Evolutionary conservation across 2,113 vertebrate species (phyloP), one percentile per base, ranked within the genome.

Genomic region (Peromyscus californicus): DNA sequence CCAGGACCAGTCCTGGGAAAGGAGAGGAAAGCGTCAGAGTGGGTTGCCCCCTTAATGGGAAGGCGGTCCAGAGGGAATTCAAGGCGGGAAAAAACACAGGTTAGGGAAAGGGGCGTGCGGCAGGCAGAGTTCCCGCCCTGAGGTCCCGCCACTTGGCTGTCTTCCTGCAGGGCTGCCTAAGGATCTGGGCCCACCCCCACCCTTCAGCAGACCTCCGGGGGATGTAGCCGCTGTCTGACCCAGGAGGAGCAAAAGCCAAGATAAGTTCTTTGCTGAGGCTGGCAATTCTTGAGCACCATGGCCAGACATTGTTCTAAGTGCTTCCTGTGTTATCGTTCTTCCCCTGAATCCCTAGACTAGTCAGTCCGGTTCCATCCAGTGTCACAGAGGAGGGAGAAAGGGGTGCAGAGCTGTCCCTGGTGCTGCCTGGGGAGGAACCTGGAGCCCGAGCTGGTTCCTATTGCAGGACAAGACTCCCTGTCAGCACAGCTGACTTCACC

Each of bases 1-100:
- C 72, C 95, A 98, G 91, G 99, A 99, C 98, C 99, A 98, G 42
- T 97, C 97, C 98, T 99, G 98, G 93, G 98, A 92, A 97, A 85
- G 97, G 93, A 98, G 91, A 48, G 90, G 39, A 84, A 7, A 22
- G 80, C 1, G 16, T 98, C 82, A 96, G 76, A n/a, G 16, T 3
- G 0, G 16, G 31, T 9, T 15, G 24, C 42, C 33, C 70, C 65
- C 74, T 42, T 2, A 6, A 42, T 75, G 5, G 45, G 65, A 22
- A 86, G 29, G 84, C 84, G 12, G 12, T 31, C 33, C 45, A 70
- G 45, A 48, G 31, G 33, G 67, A 87, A 87, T 36, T 70, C 48
- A 48, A 54, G 69, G 69, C 4, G 11, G 33, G 61, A 26, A 4
- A 17, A 17, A 57, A 24, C 4, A 15, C 29, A 9, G 5, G 4